Evolutionary conservation across 1,140 invertebrate species (phyloP), one percentile per base, ranked within the genome.

Genomic region (Sycobia sp.): DNA sequence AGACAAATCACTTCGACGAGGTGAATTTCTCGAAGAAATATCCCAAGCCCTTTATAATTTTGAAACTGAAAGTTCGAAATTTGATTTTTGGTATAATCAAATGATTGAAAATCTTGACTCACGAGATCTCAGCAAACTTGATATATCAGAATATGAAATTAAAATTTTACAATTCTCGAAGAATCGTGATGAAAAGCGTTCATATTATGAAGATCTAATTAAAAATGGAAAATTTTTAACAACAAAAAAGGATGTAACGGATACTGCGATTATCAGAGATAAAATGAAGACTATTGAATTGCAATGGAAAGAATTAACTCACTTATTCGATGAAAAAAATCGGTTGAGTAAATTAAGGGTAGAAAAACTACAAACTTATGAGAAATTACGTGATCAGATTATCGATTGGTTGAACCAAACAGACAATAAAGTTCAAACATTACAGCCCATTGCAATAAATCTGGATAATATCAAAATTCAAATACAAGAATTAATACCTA

Each of bases 181-280:
- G 11, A 80, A 79, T 62, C 84, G 86, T 29, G 84, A 88, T 16
- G 77, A 84, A n/a, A 84, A 87, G 51, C 78, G 82, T 5, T 76
- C 80, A 39, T 82, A 83, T 20, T 88, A 95, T 54, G 93, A 96
- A 68, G 88, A 91, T 63, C 87, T 93, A 51, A 85, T 96, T 22
- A 83, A 86, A 5, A 87, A 87, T 58, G 95, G 94, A 25, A 94
- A 91, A 75, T 88, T 88, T 61, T 84, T 97, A 11, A 86, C 96
- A n/a, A 82, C 88, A 7, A 92, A 95, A 80, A 92, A 94, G 60
- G 93, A 96, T 76, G 90, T 95, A 3, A 95, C 93, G 0, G 95
- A 97, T 71, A 91, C 91, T 0, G 88, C 88, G 20, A 85, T 86
- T 3, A 85, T 96, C n/a, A 87, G 94, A 46, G 94, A 97, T 73